Evolutionary conservation across 1,140 invertebrate species (phyloP).

Genomic region (Drosophila kurseongensis): DNA sequence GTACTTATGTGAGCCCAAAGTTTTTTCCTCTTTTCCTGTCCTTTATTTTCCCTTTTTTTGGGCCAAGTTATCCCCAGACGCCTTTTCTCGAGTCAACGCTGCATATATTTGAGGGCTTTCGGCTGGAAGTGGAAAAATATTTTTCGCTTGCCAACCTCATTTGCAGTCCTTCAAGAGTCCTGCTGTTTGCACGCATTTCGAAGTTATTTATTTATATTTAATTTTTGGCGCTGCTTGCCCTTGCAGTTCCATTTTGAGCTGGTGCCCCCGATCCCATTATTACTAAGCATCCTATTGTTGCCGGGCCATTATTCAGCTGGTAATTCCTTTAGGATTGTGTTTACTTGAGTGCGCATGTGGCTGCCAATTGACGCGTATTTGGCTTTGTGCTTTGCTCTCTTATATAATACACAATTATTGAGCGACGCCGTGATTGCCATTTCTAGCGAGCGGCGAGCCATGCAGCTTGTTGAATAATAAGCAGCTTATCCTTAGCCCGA

Average conservation of each 20-base stretch:
- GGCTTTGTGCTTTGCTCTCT: constrained; percentile 64
- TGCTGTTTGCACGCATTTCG: constrained; percentile 55
- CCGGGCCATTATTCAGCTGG: constrained; percentile 68
- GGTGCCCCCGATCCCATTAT: constrained; percentile 58
- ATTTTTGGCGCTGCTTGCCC: constrained; percentile 31
- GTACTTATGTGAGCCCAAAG: constrained; percentile 39
- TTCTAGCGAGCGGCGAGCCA: constrained; percentile 57
- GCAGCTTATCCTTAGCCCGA: constrained; percentile 57
- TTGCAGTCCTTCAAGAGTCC: constrained; percentile 36
- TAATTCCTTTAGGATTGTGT: constrained; percentile 81
- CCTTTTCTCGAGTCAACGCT: constrained; percentile 67
- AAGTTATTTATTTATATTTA: constrained; percentile 76
- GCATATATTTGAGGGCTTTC: constrained; percentile 60
- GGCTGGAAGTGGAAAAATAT: constrained; percentile 53
- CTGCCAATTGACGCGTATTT: constrained; percentile 83
- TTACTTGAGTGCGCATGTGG: constrained; percentile 80
- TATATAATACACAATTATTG: constrained; percentile 76
- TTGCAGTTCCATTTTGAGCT: constrained; percentile 2
- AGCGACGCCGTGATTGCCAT: constrained; percentile 71
- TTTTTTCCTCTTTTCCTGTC: constrained; percentile 20
- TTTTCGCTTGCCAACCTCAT: constrained; percentile 16
- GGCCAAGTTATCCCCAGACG: constrained; percentile 58
- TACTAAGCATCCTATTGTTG: constrained; percentile 59
- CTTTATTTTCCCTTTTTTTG: constrained; percentile 19
- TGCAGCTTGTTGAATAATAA: constrained; percentile 68